These are phyloP conservation scores for Calcarius lapponicus DNA, from an alignment of 2,797 vertebrate species.

Conservation along the genomic window DNA sequence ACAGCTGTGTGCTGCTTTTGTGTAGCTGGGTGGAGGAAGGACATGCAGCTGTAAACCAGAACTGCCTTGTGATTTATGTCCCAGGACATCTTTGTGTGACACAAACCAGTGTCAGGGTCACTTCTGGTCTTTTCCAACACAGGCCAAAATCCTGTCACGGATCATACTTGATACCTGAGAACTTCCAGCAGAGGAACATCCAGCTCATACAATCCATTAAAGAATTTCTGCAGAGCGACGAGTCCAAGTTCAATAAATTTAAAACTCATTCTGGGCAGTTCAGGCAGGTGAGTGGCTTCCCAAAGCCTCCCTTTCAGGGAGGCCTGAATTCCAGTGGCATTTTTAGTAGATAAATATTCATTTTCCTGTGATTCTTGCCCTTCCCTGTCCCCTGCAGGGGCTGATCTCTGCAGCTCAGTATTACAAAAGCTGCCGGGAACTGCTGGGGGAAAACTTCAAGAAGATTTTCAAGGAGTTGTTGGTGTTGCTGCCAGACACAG, in stretches of 20 bases:
- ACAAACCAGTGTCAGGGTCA: not conserved
- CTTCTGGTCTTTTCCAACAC: not conserved
- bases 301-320: not conserved
- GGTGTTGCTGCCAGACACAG: conserved; percentile 91
- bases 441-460: conserved; percentile 91
- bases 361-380: not conserved
- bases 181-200: conserved; percentile 94
- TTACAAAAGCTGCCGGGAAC: conserved; percentile 90
- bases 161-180: conserved; percentile 88
- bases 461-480: conserved; percentile 93
- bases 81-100: not conserved
- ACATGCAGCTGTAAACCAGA: not conserved
- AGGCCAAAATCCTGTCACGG: conserved; percentile 73
- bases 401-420: conserved; percentile 90
- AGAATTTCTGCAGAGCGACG: conserved; percentile 88
- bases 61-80: not conserved
- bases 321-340: not conserved
- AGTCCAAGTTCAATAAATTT: conserved; percentile 93
- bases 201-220: conserved; percentile 94
- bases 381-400: conserved; percentile 74
- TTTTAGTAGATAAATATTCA: not conserved
- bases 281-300: conserved; percentile 86
- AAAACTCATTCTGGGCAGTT: conserved; percentile 95
- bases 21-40: not conserved
- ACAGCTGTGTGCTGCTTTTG: not conserved